A percentile compares a stretch with the other conserved stretches of the same genome.
Conservation (phyloP, 2,888 invertebrate genomes). For the Brachynemurus nebulosus region DNA sequence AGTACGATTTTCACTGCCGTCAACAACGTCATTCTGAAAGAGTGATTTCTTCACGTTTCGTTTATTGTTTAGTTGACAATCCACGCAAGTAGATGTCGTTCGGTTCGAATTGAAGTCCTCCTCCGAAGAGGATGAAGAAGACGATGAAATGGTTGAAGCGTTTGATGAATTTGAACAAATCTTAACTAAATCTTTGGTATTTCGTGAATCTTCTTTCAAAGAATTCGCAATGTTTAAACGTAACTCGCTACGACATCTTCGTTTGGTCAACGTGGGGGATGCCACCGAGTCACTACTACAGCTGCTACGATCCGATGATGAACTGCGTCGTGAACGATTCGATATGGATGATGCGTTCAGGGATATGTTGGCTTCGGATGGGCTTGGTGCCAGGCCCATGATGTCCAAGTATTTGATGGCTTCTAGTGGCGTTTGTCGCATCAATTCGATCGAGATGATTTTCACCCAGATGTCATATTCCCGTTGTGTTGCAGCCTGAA, state of each 20-base stretch:
- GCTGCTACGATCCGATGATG: conserved; percentile 7
- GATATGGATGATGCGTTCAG: conserved; percentile 13
- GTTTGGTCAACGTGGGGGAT: conserved; percentile 4
- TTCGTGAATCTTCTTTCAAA: background rate
- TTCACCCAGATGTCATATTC: conserved; percentile 62
- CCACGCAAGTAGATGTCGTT: background rate
- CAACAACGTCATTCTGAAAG: background rate
- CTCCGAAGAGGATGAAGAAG: conserved; percentile 2
- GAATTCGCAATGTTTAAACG: background rate
- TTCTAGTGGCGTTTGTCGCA: conserved; percentile 59
- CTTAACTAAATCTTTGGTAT: conserved; percentile 1
- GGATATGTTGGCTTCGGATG: conserved; percentile 15
- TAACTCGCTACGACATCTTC: conserved; percentile 4
- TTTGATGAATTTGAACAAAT: background rate
- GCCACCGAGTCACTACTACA: background rate
- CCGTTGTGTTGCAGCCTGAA: conserved; percentile 53
- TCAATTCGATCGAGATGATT: conserved; percentile 57
- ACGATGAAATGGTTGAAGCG: background rate
- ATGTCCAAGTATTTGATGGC: conserved; percentile 60
- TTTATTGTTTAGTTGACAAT: conserved; percentile 1
- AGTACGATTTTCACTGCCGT: background rate
- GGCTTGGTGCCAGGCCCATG: conserved; percentile 37
- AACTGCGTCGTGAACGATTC: conserved; percentile 6
- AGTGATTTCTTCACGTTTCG: background rate
- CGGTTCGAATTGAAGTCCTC: conserved; percentile 1